Conservation (phyloP, 2,113 vertebrate genomes). For the Ginglymostoma cirratum region DNA sequence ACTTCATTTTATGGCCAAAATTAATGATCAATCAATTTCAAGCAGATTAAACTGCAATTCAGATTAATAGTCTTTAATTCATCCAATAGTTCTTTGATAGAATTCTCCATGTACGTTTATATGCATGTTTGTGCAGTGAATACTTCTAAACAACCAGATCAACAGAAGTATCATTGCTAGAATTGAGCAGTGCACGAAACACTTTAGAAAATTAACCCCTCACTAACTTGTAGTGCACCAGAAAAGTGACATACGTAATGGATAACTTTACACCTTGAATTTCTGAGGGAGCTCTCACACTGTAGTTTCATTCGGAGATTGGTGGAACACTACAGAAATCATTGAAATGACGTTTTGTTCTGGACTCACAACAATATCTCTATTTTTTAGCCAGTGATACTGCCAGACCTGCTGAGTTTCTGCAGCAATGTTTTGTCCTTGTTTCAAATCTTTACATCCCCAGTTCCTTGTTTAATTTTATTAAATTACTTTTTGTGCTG, state of each 20-base stretch:
- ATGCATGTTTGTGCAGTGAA: not conserved
- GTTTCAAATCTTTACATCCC: too few species aligned
- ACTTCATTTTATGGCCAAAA: not conserved
- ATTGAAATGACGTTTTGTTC: not conserved
- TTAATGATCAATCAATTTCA: not conserved
- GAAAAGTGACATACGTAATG: not conserved
- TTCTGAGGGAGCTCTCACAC: not conserved
- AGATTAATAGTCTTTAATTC: not conserved
- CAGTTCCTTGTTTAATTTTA: too few species aligned
- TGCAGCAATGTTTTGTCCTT: too few species aligned
- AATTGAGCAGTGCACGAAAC: not conserved
- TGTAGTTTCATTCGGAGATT: not conserved
- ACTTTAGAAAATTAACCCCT: not conserved
- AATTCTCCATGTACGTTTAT: not conserved
- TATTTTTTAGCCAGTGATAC: too few species aligned
- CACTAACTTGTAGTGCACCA: not conserved
- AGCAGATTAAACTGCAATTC: not conserved
- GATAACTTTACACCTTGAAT: not conserved
- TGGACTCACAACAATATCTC: not conserved
- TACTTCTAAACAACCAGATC: not conserved
- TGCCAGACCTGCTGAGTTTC: too few species aligned
- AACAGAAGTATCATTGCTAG: not conserved
- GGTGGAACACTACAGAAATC: not conserved
- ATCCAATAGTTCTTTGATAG: not conserved
- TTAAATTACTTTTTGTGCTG: not conserved